These are phyloP conservation scores for Pissodes strobi DNA, from an alignment of 1,140 invertebrate species.

Conservation along the genomic window DNA sequence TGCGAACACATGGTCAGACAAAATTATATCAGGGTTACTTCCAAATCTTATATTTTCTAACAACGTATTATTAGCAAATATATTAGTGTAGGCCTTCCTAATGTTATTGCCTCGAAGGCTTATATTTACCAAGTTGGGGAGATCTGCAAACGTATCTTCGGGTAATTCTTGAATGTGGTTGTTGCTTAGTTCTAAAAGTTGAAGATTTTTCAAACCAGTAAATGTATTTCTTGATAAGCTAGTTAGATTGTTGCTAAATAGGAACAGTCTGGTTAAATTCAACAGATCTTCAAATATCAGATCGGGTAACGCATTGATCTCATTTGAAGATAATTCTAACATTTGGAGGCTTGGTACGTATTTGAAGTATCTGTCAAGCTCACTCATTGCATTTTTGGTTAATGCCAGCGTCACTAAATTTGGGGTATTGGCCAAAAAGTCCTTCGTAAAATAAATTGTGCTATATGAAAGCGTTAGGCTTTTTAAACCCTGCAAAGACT, in stretches of 20 bases:
- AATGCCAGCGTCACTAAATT: constrained; percentile 3
- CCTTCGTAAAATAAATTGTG: not conserved
- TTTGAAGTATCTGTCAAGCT: constrained; percentile 13
- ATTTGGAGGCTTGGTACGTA: constrained; percentile 14
- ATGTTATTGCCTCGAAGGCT: constrained; percentile 15
- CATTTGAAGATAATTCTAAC: constrained; percentile 9
- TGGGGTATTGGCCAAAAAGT: constrained; percentile 18
- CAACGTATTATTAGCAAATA: constrained; percentile 12
- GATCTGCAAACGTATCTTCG: constrained; percentile 15
- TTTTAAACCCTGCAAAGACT: constrained; percentile 4
- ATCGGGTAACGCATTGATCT: constrained; percentile 5
- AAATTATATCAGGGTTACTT: constrained; percentile 5
- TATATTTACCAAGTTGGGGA: not conserved
- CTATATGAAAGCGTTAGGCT: not conserved
- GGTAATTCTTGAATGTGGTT: constrained; percentile 18
- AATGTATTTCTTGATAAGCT: constrained; percentile 22
- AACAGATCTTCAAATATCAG: constrained; percentile 23
- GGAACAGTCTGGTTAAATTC: constrained; percentile 17
- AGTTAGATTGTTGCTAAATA: constrained; percentile 33
- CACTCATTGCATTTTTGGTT: not conserved
- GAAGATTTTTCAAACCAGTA: constrained; percentile 17
- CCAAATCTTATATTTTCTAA: constrained; percentile 18
- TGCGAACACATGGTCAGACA: constrained; percentile 14
- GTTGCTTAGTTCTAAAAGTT: constrained; percentile 27
- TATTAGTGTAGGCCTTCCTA: not conserved